phyloP scores from a whole-genome alignment of 2,888 invertebrate genomes.

The Flexamia atlantica region DNA sequence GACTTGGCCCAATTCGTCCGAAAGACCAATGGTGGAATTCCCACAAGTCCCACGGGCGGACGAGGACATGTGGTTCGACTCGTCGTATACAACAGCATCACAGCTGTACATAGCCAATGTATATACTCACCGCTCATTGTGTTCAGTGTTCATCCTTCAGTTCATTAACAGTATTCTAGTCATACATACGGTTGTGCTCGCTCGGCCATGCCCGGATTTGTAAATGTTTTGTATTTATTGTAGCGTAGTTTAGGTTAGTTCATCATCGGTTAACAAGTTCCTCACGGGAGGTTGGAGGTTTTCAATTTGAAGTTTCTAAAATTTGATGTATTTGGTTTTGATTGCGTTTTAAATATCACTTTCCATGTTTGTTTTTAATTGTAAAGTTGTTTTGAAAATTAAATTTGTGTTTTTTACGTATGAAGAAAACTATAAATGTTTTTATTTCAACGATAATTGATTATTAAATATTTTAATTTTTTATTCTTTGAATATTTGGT shows the following conservation, averaged over 20 bases:
- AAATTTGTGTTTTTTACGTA: too few relatives aligned
- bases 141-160: constrained; percentile 53
- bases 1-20: too few relatives aligned
- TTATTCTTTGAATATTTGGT: neutral
- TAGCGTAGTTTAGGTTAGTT: constrained; percentile 22
- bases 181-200: constrained; percentile 37
- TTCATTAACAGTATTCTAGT: constrained; percentile 46
- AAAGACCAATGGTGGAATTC: too few relatives aligned
- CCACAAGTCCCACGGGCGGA: too few relatives aligned
- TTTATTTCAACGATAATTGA: too few relatives aligned
- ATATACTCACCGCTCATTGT: constrained; percentile 32
- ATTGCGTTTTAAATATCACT: neutral
- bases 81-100: constrained; percentile 3
- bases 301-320: too few relatives aligned
- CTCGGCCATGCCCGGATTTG: constrained; percentile 4
- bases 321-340: neutral
- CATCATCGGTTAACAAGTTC: constrained; percentile 41
- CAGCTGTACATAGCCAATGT: constrained; percentile 1
- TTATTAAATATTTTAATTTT: neutral
- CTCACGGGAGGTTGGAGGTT: constrained; percentile 13
- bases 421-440: too few relatives aligned
- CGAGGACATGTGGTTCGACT: neutral
- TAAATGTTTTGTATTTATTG: constrained; percentile 51
- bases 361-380: neutral
- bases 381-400: too few relatives aligned